Evolutionary conservation across 2,113 vertebrate species (phyloP).

Genomic region (Vireo altiloquus): DNA sequence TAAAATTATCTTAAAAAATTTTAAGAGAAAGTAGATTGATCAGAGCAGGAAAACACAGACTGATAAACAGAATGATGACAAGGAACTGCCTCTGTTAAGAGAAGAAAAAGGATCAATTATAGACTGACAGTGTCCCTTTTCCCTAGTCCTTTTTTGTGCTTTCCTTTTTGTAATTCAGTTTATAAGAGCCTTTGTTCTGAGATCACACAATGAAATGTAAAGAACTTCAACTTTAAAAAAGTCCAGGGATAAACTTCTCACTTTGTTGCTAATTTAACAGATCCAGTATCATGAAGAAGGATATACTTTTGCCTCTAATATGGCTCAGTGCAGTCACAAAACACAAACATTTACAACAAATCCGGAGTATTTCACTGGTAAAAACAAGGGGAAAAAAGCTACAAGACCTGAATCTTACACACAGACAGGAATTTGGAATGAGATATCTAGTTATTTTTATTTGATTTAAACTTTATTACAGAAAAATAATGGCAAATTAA

Average conservation of each 20-base stretch:
- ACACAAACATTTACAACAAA: background rate
- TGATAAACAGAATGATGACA: background rate
- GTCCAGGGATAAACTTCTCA: background rate
- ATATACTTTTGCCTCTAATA: background rate
- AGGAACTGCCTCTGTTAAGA: background rate
- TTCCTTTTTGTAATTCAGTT: background rate
- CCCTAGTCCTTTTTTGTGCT: background rate
- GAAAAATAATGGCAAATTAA: background rate
- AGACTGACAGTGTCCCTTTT: background rate
- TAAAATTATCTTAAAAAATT: background rate
- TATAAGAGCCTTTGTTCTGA: background rate
- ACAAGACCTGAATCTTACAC: background rate
- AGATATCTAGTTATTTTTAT: background rate
- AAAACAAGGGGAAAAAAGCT: background rate
- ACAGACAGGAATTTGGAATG: background rate
- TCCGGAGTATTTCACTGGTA: background rate
- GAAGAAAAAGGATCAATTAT: background rate
- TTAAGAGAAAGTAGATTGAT: background rate
- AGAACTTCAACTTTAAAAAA: background rate
- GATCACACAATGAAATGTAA: background rate
- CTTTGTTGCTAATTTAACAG: background rate
- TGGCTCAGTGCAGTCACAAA: background rate
- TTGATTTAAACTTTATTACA: background rate
- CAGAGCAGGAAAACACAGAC: background rate
- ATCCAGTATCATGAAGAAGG: background rate